These are phyloP conservation scores for Ceratotherium simum DNA, from an alignment of 2,113 vertebrate genomes.

Conservation along the genomic window DNA sequence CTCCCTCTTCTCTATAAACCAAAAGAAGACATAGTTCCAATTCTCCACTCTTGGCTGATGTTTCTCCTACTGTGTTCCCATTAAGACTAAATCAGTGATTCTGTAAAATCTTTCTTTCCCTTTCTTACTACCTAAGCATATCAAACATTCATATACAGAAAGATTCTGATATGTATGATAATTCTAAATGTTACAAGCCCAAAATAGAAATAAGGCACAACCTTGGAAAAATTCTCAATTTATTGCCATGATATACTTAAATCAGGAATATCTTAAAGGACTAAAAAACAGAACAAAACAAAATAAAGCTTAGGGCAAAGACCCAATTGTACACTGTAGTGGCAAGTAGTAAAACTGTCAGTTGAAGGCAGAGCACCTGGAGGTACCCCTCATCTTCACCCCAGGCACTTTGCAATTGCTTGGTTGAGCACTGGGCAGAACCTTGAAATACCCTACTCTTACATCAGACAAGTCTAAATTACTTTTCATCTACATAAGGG, in stretches of 20 bases:
- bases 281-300: background rate
- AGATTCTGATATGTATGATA: background rate
- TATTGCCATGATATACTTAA: background rate
- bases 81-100: background rate
- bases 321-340: background rate
- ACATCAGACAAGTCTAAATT: background rate
- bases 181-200: background rate
- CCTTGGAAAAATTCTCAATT: background rate
- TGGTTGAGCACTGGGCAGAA: background rate
- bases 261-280: constrained; percentile 2
- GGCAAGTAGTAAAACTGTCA: background rate
- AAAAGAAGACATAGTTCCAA: background rate
- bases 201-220: background rate
- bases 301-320: background rate
- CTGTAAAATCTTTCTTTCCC: background rate
- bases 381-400: background rate
- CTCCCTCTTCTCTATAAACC: background rate
- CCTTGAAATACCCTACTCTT: background rate
- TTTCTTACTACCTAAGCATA: background rate
- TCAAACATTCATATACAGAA: background rate
- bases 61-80: constrained; percentile 8
- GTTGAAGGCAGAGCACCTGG: background rate
- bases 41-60: constrained; percentile 12
- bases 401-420: background rate
- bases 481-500: background rate